Base-by-base conservation (phyloP, 2,113 vertebrate genomes). In the Burhinus bistriatus region DNA sequence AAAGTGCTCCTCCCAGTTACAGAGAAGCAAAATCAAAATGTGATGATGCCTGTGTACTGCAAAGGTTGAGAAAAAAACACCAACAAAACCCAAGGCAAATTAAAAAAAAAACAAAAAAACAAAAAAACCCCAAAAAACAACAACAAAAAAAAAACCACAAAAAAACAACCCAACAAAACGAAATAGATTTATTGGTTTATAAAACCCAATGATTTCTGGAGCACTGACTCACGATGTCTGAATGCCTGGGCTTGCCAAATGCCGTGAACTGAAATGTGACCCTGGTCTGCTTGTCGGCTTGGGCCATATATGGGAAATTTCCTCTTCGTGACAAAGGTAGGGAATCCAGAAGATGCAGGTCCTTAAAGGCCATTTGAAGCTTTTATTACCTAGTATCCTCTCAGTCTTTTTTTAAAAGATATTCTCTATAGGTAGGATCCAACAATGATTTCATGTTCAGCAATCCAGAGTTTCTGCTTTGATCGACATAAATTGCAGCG, bases 231-330 rank as follows among this genome's bases (percentile, higher is more conserved):
- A 93, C 1, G 22, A 13, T 66, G 66, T 58, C 59, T 96, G 93
- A 96, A 94, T 88, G 95, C 22, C 44, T 58, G 88, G 83, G 32
- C 82, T 83, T 94, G 92, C 87, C 93, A 96, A 51, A 25, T 80
- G 58, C 49, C 7, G 0, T 61, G 85, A 65, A 18, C 90, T 83
- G 75, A 40, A 83, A 45, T 29, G 58, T 85, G 78, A 80, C 88
- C 84, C 44, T 9, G 1, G 13, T 30, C 77, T 75, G 66, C 82
- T 36, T 36, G 26, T 58, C 0, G 25, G 11, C 79, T 55, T 95
- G 93, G 84, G 64, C 92, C 71, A 30, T 95, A 58, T 80, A 92
- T 86, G 97, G 88, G 92, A 83, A 72, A 90, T 92, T 6, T 61
- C 84, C 87, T 69, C 71, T 72, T 52, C 2, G 5, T n/a, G 49